Base-by-base conservation (phyloP, 2,888 invertebrate genomes). In the Cylindroiulus punctatus region DNA sequence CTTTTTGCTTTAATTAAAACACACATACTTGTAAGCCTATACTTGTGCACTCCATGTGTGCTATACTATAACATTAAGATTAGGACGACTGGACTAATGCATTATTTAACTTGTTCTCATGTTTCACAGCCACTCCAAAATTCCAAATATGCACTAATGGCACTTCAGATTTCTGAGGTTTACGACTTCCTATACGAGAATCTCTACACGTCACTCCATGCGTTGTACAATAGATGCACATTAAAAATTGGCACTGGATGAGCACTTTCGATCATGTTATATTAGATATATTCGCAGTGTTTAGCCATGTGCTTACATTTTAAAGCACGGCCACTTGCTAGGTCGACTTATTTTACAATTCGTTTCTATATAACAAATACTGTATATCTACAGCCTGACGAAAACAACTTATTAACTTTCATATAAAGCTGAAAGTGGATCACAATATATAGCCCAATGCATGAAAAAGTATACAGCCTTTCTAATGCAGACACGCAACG, bases 131-230 rank as follows among this genome's bases (percentile, higher is more conserved):
- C 76, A 76, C 76, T 76, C 76, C 30, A 76, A 76, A 76, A 76
- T 76, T 76, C 22, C 76, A 76, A 76, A 76, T 76, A 76, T 76
- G 76, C 76, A 12, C 76, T 76, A 76, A 76, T 76, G 76, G 76
- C 76, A 76, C 76, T 76, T 22, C 57, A 65, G 57, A 65, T 65
- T 65, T 22, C 8, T 76, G 26, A 30, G 30, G 30, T 76, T 76
- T 76, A 76, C 76, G 14, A 76, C 76, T 76, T 76, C 76, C 76
- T 44, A 22, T 65, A 22, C 22, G 22, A 22, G 10, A 12, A 22
- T 5, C 22, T 65, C 10, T 8, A 65, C 57, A 65, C 10, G 22
- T 8, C 44, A 44, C 1, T 7, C 44, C 4, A 8, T 12, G 10
- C 12, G 14, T 44, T 44, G 44, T 44, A 44, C 44, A 44, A 12